Base-by-base conservation (phyloP, 2,113 vertebrate genomes). In the Macroglossus sobrinus region DNA sequence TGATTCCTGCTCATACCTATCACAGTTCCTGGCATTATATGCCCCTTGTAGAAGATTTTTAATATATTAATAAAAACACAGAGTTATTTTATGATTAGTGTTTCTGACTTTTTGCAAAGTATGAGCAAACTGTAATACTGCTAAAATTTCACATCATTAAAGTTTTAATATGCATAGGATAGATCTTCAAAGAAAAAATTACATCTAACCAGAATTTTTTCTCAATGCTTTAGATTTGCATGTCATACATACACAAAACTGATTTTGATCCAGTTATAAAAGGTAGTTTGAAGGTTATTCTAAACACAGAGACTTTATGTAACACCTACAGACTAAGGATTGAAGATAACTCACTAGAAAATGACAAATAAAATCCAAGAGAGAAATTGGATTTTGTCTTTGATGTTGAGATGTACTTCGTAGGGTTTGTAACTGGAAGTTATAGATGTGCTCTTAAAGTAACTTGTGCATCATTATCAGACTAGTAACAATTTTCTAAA, bases 401-500 rank as follows among this genome's bases (percentile, higher is more conserved):
- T 38, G n/a, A 45, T 33, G 28, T 22, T 85, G 96, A 97, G 30
- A 40, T 72, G 91, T 2, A 91, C 75, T 97, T 85, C 12, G 22
- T 43, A 55, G 6, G 30, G 91, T 97, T 86, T 94, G 30, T 84
- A 94, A 82, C 86, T 89, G 86, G n/a, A 90, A 90, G 64, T 71
- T 86, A 96, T 63, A 66, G 96, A 96, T 93, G 94, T 93, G 89
- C 96, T 94, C 94, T 68, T 89, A 89, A 97, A 97, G 69, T 93
- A 38, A 94, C 93, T 92, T 81, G 74, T 94, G 93, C 63, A 66
- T 96, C 97, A 89, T 94, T 89, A 93, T 98, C 93, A 94, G 82
- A 71, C 80, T 93, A 96, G 72, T 89, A 96, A 95, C 35, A 55
- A 57, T 94, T 89, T 94, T 12, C 75, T 47, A 30, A 71, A 66